Base-by-base conservation (phyloP, 2,797 vertebrate species). In the Pelochelys cantorii region DNA sequence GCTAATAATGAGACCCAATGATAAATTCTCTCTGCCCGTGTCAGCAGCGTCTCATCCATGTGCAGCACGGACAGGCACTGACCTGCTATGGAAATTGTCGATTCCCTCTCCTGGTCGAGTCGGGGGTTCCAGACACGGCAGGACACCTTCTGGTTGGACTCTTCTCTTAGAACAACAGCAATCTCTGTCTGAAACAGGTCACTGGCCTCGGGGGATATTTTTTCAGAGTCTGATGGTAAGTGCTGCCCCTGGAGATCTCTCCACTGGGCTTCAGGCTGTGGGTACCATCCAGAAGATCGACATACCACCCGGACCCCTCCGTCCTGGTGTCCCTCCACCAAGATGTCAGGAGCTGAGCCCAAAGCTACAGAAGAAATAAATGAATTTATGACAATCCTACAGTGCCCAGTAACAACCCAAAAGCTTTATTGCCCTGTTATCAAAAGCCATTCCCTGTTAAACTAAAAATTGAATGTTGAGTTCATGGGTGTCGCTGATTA, bases 51-150 rank as follows among this genome's bases (percentile, higher is more conserved):
- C 62, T 65, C 7, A n/a, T 17, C 15, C 62, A 8, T 9, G 31
- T n/a, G 62, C 7, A 0, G 7, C 62, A n/a, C 0, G 15, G 31
- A n/a, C 15, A 2, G 62, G 31, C 31, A 65, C 62, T 65, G 62
- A 65, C 62, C 62, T 65, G 62, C 15, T n/a, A 65, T 4, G 7
- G 14, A n/a, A 65, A 65, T 65, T 4, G 0, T 6, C n/a, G 62
- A 65, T 1, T 17, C 62, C 17, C 31, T n/a, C 29, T 65, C 7
- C 7, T 65, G 62, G 31, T 65, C 18, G 62, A 65, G 62, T 15
- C 31, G 60, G 3, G 14, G 31, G 31, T 65, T 65, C 13, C 14
- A 31, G 29, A 65, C 60, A 15, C 14, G 15, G 60, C 60, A 65
- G 14, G 29, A 65, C 14, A 65, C 2, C 15, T 65, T 65, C 60